phyloP scores from a whole-genome alignment of 2,888 invertebrate species.

The Drosophila dives region DNA sequence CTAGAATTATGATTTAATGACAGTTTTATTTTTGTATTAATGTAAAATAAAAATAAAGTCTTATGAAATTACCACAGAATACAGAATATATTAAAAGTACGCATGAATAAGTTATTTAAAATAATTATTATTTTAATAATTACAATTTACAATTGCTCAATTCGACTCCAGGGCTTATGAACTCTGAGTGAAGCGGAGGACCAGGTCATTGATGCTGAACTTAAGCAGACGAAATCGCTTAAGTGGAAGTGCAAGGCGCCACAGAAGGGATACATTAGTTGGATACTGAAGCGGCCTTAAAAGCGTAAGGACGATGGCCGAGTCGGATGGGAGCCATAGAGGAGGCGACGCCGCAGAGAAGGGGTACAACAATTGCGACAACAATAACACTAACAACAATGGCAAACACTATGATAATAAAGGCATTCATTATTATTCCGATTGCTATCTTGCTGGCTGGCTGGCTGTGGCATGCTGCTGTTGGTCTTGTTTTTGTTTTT shows the following conservation, averaged over 20 bases:
- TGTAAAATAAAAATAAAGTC: neutral
- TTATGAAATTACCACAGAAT: neutral
- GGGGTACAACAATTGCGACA: constrained; percentile 59
- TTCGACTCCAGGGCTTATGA: neutral
- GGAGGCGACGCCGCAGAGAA: constrained; percentile 36
- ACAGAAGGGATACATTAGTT: constrained; percentile 41
- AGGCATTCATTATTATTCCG: constrained; percentile 77
- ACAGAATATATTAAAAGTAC: neutral
- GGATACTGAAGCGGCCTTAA: constrained; percentile 46
- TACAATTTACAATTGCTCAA: neutral
- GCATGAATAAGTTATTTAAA: neutral
- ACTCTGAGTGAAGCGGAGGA: neutral
- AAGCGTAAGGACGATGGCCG: constrained; percentile 7
- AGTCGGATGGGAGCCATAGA: constrained; percentile 8
- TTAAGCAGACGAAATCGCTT: neutral
- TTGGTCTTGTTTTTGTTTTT: constrained; percentile 22
- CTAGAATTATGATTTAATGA: neutral
- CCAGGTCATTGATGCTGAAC: constrained; percentile 2
- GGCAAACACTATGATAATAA: constrained; percentile 71
- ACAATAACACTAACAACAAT: constrained; percentile 28
- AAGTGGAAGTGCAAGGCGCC: constrained; percentile 24
- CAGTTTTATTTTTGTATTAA: neutral
- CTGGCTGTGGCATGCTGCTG: constrained; percentile 23
- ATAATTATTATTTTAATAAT: neutral
- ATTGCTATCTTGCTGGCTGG: constrained; percentile 56